Percentiles rank a stretch among this genome's conserved stretches.
Evolutionary conservation across 2,888 invertebrate species (phyloP).

Genomic region (Nasonovia ribisnigri): DNA sequence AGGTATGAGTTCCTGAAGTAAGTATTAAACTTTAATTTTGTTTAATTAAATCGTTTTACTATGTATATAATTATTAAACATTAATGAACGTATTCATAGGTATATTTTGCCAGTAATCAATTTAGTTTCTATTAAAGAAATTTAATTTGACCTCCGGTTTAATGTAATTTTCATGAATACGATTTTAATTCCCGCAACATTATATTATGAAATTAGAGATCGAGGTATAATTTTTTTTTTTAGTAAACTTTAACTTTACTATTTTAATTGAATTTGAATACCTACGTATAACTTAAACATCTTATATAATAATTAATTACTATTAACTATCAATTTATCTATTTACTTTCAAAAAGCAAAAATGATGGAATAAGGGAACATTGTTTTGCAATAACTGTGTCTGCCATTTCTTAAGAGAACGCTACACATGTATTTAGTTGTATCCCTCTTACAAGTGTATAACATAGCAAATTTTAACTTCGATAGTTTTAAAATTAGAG

Average conservation of each 20-base stretch:
- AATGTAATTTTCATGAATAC: slow-evolving; percentile 2
- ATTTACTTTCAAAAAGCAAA: too few relatives aligned
- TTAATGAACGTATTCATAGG: slow-evolving; percentile 32
- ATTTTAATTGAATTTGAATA: background rate
- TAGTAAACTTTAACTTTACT: background rate
- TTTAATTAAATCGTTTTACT: background rate
- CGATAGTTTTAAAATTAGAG: too few relatives aligned
- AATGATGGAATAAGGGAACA: too few relatives aligned
- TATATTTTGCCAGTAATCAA: background rate
- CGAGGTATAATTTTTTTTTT: background rate
- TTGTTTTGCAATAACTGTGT: too few relatives aligned
- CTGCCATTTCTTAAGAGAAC: too few relatives aligned
- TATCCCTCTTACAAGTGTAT: too few relatives aligned
- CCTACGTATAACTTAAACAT: background rate
- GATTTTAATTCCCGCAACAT: background rate
- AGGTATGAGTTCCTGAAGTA: background rate
- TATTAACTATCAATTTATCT: too few relatives aligned
- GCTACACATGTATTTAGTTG: too few relatives aligned
- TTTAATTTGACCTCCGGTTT: background rate
- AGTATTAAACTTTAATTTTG: slow-evolving; percentile 2
- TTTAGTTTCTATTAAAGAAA: background rate
- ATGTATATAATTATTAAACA: background rate
- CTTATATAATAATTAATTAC: background rate
- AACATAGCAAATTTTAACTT: too few relatives aligned
- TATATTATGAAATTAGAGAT: background rate